These are phyloP conservation scores for Bucorvus abyssinicus DNA, from an alignment of 2,797 vertebrate species.

Conservation along the genomic window DNA sequence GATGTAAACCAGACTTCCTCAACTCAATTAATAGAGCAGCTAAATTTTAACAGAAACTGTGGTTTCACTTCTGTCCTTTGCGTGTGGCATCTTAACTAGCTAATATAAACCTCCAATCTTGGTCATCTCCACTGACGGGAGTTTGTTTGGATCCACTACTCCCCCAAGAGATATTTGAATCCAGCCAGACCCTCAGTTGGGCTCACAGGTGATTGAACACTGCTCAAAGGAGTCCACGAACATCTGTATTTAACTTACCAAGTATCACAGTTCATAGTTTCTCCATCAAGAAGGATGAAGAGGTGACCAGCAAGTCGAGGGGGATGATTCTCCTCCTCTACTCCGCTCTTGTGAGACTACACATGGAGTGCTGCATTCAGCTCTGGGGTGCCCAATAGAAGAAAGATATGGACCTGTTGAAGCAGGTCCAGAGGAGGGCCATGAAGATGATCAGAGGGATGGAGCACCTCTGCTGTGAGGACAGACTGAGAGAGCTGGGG, in stretches of 20 bases:
- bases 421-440: too few species aligned
- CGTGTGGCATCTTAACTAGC: background rate
- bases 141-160: background rate
- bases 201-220: background rate
- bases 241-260: background rate
- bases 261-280: background rate
- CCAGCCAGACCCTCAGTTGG: background rate
- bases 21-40: background rate
- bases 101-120: background rate
- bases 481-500: too few species aligned
- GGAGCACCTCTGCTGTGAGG: too few species aligned
- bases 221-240: background rate
- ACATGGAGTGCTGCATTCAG: too few species aligned
- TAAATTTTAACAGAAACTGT: background rate
- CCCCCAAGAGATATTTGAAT: background rate
- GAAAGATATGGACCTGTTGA: too few species aligned
- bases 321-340: too few species aligned
- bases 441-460: too few species aligned
- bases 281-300: background rate
- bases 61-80: slow-evolving; percentile 3
- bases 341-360: too few species aligned
- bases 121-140: background rate
- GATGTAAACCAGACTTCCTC: background rate
- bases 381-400: too few species aligned
- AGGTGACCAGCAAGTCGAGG: background rate